A percentile compares a stretch with the other conserved stretches of the same genome.
Conservation (phyloP, 2,113 vertebrate species). For the Carettochelys insculpta region DNA sequence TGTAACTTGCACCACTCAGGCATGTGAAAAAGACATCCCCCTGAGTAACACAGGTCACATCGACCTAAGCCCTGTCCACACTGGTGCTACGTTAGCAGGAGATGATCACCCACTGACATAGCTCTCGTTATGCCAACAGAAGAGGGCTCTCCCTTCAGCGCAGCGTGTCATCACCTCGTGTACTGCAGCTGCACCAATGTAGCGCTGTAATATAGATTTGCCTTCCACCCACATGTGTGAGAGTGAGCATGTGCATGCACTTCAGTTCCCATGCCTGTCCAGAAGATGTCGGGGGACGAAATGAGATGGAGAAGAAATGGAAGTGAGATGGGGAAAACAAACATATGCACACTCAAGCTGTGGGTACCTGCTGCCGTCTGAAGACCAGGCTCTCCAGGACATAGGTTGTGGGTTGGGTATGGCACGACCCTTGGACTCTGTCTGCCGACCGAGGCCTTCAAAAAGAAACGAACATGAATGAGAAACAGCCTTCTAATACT, state of each 20-base stretch:
- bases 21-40: too few relatives aligned
- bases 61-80: too few relatives aligned
- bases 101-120: too few relatives aligned
- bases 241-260: background rate
- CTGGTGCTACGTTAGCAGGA: too few relatives aligned
- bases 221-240: too few relatives aligned
- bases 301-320: background rate
- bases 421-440: slow-evolving; percentile 74
- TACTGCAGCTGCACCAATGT: too few relatives aligned
- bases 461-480: background rate
- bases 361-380: slow-evolving; percentile 77
- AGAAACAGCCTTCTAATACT: background rate
- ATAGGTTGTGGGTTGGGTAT: slow-evolving; percentile 66
- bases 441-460: slow-evolving; percentile 76
- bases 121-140: too few relatives aligned
- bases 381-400: slow-evolving; percentile 70
- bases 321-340: background rate
- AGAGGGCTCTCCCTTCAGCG: too few relatives aligned
- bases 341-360: background rate
- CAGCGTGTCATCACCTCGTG: too few relatives aligned
- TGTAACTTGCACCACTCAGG: too few relatives aligned
- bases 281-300: background rate
- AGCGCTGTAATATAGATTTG: too few relatives aligned
- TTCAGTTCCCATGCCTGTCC: background rate
- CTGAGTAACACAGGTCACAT: too few relatives aligned